Evolutionary conservation across 2,113 vertebrate species (phyloP).

Genomic region (Tragelaphus strepsiceros): DNA sequence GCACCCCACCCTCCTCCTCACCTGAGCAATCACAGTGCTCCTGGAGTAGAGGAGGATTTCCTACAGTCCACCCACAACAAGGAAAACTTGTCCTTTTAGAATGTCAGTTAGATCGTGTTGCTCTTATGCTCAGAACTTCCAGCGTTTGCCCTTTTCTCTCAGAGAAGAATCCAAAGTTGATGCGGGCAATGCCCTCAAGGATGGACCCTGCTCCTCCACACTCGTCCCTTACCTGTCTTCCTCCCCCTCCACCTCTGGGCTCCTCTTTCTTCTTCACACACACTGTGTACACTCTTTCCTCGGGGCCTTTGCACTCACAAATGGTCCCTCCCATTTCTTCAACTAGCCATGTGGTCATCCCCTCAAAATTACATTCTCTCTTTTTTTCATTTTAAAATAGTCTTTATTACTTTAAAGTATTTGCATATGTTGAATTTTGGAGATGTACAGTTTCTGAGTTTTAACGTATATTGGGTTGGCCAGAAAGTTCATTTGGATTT

Average conservation of each 20-base stretch:
- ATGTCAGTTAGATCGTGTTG: neutral
- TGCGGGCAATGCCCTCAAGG: neutral
- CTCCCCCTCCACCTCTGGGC: neutral
- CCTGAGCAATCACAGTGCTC: neutral
- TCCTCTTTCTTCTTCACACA: neutral
- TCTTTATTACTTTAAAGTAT: neutral
- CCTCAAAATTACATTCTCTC: neutral
- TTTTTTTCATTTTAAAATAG: neutral
- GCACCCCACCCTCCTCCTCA: too few species aligned
- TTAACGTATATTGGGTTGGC: neutral
- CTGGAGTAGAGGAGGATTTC: neutral
- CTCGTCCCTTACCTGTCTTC: rapidly evolving
- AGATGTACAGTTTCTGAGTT: neutral
- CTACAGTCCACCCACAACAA: neutral
- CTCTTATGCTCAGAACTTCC: neutral
- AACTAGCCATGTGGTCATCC: neutral
- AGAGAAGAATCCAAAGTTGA: neutral
- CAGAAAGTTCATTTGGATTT: neutral
- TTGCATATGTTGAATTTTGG: neutral
- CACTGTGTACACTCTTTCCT: neutral
- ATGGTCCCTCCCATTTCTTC: neutral
- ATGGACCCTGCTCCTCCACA: neutral
- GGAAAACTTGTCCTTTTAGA: neutral
- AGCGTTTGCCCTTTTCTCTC: neutral
- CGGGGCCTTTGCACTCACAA: neutral